Conservation (phyloP, 2,888 invertebrate genomes). For the Spilarctia lutea region DNA sequence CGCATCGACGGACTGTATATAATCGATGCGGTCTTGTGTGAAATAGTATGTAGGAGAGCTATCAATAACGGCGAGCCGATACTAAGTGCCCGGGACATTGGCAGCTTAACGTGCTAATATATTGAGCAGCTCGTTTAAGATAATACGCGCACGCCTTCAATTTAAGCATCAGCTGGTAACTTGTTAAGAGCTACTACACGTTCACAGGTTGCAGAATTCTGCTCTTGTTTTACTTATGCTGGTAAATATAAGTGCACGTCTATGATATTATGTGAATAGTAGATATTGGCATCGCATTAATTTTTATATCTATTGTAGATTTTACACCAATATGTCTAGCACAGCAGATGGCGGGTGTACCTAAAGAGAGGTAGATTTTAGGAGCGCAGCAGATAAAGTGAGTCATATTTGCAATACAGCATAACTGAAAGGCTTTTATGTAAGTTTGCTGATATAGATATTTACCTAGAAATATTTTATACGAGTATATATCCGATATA, state of each 20-base stretch:
- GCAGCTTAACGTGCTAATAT: constrained; percentile 70
- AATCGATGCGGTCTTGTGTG: constrained; percentile 53
- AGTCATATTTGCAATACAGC: neutral
- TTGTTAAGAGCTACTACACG: constrained; percentile 39
- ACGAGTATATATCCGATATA: neutral
- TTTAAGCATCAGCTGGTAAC: constrained; percentile 59
- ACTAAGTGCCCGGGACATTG: constrained; percentile 71
- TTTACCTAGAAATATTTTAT: neutral
- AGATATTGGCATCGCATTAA: neutral
- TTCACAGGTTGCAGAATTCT: constrained; percentile 1
- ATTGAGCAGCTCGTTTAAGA: constrained; percentile 67
- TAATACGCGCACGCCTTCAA: constrained; percentile 61
- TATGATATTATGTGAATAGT: neutral
- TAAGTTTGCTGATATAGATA: neutral
- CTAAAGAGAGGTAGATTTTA: neutral
- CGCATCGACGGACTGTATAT: constrained; percentile 39
- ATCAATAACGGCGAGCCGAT: constrained; percentile 62
- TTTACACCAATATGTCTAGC: neutral
- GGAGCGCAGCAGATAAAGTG: neutral
- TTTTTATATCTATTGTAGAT: neutral
- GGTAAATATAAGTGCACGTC: neutral
- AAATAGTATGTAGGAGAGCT: constrained; percentile 56
- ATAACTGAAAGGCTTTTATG: neutral
- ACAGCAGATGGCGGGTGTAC: neutral
- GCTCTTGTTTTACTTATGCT: neutral